Evolutionary conservation across 2,888 invertebrate species (phyloP).

Genomic region (Epirrhoe tristata): DNA sequence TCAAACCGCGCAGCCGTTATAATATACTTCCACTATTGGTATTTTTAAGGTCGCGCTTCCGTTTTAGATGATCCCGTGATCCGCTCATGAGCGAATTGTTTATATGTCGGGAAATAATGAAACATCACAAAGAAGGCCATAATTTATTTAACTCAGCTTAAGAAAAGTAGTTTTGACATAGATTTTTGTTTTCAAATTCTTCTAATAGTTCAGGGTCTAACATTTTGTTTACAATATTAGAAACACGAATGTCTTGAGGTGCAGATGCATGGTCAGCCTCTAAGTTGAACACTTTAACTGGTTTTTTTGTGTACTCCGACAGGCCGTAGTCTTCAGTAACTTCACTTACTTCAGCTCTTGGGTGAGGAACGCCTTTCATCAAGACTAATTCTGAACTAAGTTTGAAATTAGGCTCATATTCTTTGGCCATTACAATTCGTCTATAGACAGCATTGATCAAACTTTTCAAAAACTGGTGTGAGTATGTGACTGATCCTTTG

Average conservation of each 20-base stretch:
- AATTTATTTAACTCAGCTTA: slow-evolving; percentile 12
- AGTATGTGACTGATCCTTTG: neutral
- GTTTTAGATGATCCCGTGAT: too few relatives aligned
- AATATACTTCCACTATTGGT: too few relatives aligned
- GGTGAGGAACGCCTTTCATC: slow-evolving; percentile 50
- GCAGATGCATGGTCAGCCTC: slow-evolving; percentile 48
- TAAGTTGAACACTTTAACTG: slow-evolving; percentile 48
- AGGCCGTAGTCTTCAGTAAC: slow-evolving; percentile 52
- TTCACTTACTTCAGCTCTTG: slow-evolving; percentile 36
- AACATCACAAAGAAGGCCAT: slow-evolving; percentile 4
- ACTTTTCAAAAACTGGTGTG: slow-evolving; percentile 42
- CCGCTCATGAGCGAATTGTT: too few relatives aligned
- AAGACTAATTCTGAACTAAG: slow-evolving; percentile 54
- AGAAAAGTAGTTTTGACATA: slow-evolving; percentile 8
- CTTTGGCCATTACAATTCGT: slow-evolving; percentile 47
- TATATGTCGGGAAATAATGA: too few relatives aligned
- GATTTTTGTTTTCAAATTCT: slow-evolving; percentile 44
- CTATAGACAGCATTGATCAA: slow-evolving; percentile 46
- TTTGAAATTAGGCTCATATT: slow-evolving; percentile 49
- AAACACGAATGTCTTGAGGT: slow-evolving; percentile 46
- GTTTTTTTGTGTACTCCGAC: slow-evolving; percentile 47
- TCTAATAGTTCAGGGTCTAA: slow-evolving; percentile 39
- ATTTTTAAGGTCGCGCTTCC: too few relatives aligned
- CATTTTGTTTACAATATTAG: slow-evolving; percentile 51
- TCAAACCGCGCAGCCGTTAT: too few relatives aligned